Evolutionary conservation across 2,797 vertebrate species (phyloP), one percentile per base, ranked within the genome.

Genomic region (Hyperoplus immaculatus): DNA sequence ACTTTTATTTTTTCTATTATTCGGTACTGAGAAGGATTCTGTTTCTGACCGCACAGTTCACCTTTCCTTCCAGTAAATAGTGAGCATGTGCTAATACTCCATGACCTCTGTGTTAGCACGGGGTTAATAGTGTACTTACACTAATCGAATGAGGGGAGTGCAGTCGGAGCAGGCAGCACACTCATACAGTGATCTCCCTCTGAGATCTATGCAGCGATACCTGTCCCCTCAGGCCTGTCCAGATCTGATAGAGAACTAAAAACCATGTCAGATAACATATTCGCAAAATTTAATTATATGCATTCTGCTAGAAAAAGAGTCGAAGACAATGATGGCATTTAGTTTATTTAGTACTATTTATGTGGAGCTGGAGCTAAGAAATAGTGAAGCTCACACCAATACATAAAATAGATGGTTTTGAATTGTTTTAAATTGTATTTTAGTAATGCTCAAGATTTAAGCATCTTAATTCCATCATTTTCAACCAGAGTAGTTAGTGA

Each of bases 101-200:
- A 50, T 74, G 85, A 79, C 77, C 72, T 74, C 63, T 56, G 60
- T 43, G 55, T 77, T 68, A 51, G 29, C 54, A 75, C 74, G 75
- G 75, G 83, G 72, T 90, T 89, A 86, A 29, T 46, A 69, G 85
- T 81, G 59, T 78, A 80, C 65, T 85, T 86, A 88, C 45, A 18
- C 11, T 88, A 89, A 91, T 83, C 77, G 55, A 90, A 90, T 91
- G 81, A 90, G 79, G 77, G 71, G 59, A 49, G 13, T 66, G 71
- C 57, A 45, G 72, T 78, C 56, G 61, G 62, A 64, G 70, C 74
- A 72, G 80, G 36, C 68, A 73, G 57, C 38, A 51, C 64, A 46
- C 73, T 70, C n/a, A 6, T 38, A 15, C 59, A 16, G 14, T 45
- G 63, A 53, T 21, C 18, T 73, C 29, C 29, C 13, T 69, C 47